A percentile compares a stretch with the other conserved stretches of the same genome.
Evolutionary conservation across 1,140 invertebrate genomes (phyloP).

Genomic region (Streblospio benedicti): DNA sequence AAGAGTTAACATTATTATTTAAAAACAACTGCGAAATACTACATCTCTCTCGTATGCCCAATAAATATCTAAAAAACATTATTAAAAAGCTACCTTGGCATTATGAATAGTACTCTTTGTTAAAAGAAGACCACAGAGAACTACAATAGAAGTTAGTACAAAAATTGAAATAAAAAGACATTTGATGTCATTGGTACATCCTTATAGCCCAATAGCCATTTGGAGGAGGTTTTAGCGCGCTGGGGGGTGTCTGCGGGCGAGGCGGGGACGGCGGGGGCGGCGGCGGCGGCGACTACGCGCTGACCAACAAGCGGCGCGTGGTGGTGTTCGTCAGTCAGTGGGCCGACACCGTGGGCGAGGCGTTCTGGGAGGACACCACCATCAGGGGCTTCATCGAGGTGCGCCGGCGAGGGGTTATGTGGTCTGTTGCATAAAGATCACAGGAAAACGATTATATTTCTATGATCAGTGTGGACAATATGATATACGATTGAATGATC

Average conservation of each 20-base stretch:
- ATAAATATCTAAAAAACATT: too few species aligned
- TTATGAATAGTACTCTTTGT: too few species aligned
- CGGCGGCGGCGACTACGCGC: constrained; percentile 55
- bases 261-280: constrained; percentile 52
- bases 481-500: too few species aligned
- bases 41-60: too few species aligned
- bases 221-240: constrained; percentile 25
- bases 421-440: neutral
- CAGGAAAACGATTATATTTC: neutral
- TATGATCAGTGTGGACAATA: too few species aligned
- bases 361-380: constrained; percentile 64
- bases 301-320: constrained; percentile 66
- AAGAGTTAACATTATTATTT: too few species aligned
- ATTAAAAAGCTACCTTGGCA: too few species aligned
- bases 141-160: neutral
- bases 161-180: neutral
- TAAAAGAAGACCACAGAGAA: neutral
- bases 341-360: constrained; percentile 62
- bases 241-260: constrained; percentile 56
- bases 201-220: constrained; percentile 10
- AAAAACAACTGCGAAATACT: too few species aligned
- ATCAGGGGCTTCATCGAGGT: constrained; percentile 65
- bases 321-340: constrained; percentile 72
- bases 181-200: neutral
- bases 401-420: constrained; percentile 16